Base-by-base conservation (phyloP, 2,888 invertebrate species). In the Laothoe populi region DNA sequence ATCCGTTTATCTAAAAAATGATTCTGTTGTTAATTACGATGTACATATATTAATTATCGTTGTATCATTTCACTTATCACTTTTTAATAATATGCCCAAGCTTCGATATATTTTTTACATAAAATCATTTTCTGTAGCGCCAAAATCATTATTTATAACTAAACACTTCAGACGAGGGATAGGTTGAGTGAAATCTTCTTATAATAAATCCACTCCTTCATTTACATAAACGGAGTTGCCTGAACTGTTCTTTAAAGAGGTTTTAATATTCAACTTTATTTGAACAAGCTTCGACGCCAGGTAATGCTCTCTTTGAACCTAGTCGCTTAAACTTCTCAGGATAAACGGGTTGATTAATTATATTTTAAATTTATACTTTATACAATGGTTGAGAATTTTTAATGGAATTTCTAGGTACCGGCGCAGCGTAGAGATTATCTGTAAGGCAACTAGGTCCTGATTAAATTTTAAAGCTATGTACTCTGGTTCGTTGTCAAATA, bases 181-280 rank as follows among this genome's bases (percentile, higher is more conserved):
- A 73, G 70, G 76, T 75, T 57, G 63, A 62, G 68, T 64, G 67
- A 81, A 83, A 79, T 81, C 78, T 74, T 64, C 64, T 79, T 81
- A 74, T 85, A 86, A 86, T 85, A 80, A 84, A 82, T 83, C 75
- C 72, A 72, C 76, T 80, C 73, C 83, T 78, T 82, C 76, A 87
- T 89, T 87, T 88, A 78, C 86, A 86, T 87, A 81, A 87, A 83
- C 80, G 83, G 82, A 84, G 77, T 74, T 78, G 74, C 73, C 70
- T 73, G 73, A 79, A 78, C 73, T 75, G 79, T 83, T 78, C 86
- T 84, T 74, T 71, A 76, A 87, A 75, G 83, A 81, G 78, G 71
- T 80, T 88, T 87, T 84, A 84, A 86, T 87, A 83, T 83, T 81
- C 74, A 63, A 66, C 70, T 72, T 73, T 70, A 72, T 69, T 71